Conservation (phyloP, 1,140 invertebrate species). For the Amphibalanus amphitrite region DNA sequence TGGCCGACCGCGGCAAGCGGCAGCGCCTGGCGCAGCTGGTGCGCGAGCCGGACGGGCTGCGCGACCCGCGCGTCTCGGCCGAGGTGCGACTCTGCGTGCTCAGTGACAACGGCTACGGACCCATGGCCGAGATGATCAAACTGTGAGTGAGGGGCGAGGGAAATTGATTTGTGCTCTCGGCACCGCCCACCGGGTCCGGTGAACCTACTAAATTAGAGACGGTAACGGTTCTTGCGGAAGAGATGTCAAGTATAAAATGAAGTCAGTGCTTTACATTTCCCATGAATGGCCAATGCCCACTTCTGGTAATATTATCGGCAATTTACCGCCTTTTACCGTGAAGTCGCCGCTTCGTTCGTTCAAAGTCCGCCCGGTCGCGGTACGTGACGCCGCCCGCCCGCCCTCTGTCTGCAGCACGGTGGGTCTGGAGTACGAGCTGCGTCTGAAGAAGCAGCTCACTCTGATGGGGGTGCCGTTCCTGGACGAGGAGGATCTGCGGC, state of each 20-base stretch:
- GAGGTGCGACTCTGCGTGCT: slow-evolving; percentile 34
- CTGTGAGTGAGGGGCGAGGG: slow-evolving; percentile 34
- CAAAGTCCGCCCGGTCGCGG: neutral
- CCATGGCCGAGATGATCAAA: slow-evolving; percentile 51
- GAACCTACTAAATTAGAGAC: too few species aligned
- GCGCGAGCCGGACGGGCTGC: neutral
- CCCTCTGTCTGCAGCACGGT: slow-evolving; percentile 35
- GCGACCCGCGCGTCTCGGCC: slow-evolving; percentile 4
- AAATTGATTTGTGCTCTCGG: too few species aligned
- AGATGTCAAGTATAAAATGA: too few species aligned
- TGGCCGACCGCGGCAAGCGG: slow-evolving; percentile 1
- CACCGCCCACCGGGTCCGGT: too few species aligned
- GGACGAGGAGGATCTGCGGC: slow-evolving; percentile 61
- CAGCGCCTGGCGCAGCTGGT: slow-evolving; percentile 6
- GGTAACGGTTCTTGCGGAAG: too few species aligned
- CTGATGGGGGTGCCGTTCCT: slow-evolving; percentile 45
- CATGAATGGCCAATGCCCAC: too few species aligned
- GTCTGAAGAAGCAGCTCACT: slow-evolving; percentile 39
- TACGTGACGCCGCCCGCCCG: neutral
- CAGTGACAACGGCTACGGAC: slow-evolving; percentile 57
- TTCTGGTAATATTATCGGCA: too few species aligned
- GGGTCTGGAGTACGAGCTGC: slow-evolving; percentile 55
- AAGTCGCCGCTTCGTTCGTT: too few species aligned
- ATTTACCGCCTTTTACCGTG: too few species aligned
- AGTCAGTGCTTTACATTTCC: too few species aligned